Conservation (phyloP, 1,140 invertebrate species). For the Neocloeon triangulifer region DNA sequence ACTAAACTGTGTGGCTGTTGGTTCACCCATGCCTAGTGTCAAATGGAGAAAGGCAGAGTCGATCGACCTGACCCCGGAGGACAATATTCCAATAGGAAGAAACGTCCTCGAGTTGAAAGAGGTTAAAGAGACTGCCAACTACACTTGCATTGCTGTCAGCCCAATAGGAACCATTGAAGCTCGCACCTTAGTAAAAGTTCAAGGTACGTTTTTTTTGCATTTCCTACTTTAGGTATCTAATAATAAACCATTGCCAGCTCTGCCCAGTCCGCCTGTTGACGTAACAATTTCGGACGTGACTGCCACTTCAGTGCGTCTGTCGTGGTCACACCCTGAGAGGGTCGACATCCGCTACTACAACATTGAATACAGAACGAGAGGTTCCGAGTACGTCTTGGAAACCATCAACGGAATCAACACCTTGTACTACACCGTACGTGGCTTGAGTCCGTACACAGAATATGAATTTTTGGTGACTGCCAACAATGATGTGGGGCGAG, state of each 20-base stretch:
- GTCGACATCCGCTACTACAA: constrained; percentile 64
- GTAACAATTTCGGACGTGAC: constrained; percentile 79
- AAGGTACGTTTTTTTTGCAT: too few species aligned
- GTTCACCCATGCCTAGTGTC: constrained; percentile 92
- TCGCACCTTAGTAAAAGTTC: constrained; percentile 72
- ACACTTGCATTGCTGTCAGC: constrained; percentile 89
- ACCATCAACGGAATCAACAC: constrained; percentile 83
- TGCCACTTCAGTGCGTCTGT: constrained; percentile 68
- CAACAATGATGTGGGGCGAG: constrained; percentile 79
- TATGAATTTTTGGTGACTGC: constrained; percentile 94
- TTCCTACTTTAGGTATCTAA: too few species aligned
- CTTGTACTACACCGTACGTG: constrained; percentile 73
- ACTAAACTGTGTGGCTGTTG: constrained; percentile 89
- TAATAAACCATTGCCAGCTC: constrained; percentile 36
- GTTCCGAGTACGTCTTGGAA: constrained; percentile 42
- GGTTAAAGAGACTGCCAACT: constrained; percentile 82
- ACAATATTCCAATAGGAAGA: constrained; percentile 52
- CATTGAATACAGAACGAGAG: constrained; percentile 86
- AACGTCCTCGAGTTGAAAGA: constrained; percentile 71
- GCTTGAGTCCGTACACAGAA: constrained; percentile 79
- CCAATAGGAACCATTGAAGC: constrained; percentile 78
- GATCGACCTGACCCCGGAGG: constrained; percentile 14
- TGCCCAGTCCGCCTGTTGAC: constrained; percentile 65
- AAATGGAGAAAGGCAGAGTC: constrained; percentile 72
- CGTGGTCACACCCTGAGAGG: constrained; percentile 67